These are phyloP conservation scores for Macaca mulatta DNA, from an alignment of 2,113 vertebrate species.

Conservation along the genomic window DNA sequence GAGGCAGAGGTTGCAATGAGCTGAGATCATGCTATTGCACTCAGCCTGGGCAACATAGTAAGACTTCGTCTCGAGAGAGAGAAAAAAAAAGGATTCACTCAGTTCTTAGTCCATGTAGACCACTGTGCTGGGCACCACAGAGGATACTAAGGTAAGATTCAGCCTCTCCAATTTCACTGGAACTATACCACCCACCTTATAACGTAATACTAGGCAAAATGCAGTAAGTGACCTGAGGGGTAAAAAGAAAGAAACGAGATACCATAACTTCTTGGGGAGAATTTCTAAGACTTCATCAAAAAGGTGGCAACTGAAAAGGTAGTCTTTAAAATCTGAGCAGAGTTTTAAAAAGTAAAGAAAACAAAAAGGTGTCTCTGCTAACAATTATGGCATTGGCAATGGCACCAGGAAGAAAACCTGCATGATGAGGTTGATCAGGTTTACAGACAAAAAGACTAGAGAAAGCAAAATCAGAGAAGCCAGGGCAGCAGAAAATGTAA, in stretches of 20 bases:
- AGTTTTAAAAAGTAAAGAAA: background rate
- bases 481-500: background rate
- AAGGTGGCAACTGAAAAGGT: background rate
- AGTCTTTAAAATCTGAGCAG: background rate
- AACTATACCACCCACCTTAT: background rate
- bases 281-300: background rate
- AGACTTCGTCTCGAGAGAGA: no score
- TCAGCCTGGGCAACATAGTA: no score
- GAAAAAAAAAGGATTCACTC: background rate
- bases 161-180: background rate
- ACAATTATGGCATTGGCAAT: background rate
- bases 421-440: background rate
- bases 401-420: background rate
- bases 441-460: background rate
- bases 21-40: no score
- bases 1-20: no score
- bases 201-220: background rate
- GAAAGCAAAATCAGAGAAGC: background rate
- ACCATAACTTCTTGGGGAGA: background rate
- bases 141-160: background rate
- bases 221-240: background rate
- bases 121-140: background rate
- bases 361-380: background rate
- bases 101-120: background rate
- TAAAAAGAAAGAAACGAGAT: background rate